These are phyloP conservation scores for Caenorhabditis japonica DNA, from an alignment of 2,888 invertebrate species.

Conservation along the genomic window DNA sequence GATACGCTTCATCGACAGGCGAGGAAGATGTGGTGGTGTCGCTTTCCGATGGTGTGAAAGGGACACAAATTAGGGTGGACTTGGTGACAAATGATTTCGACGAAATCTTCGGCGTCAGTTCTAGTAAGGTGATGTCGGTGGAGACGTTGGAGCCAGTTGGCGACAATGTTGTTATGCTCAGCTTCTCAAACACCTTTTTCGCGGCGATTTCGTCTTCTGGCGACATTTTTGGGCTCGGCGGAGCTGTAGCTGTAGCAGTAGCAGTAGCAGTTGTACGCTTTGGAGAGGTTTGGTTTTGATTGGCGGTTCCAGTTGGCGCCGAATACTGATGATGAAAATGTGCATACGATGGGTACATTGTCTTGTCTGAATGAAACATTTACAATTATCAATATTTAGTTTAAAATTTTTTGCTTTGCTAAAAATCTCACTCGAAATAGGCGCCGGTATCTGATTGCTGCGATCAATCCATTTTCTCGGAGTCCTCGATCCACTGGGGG, in stretches of 20 bases:
- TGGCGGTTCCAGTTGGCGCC: constrained; percentile 1
- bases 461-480: constrained; percentile 33
- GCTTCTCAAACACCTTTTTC: constrained; percentile 42
- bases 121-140: constrained; percentile 37
- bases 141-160: constrained; percentile 8
- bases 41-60: constrained; percentile 5
- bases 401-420: neutral
- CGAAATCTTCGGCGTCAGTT: constrained; percentile 29
- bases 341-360: constrained; percentile 40
- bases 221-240: constrained; percentile 10
- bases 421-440: constrained; percentile 8
- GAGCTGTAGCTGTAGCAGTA: neutral
- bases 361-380: constrained; percentile 4
- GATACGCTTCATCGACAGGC: neutral
- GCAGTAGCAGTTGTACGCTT: neutral
- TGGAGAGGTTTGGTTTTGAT: constrained; percentile 2
- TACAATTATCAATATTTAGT: neutral
- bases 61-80: too few relatives aligned
- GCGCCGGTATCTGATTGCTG: constrained; percentile 26
- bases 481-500: constrained; percentile 4
- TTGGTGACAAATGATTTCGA: too few relatives aligned
- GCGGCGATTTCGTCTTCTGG: constrained; percentile 25
- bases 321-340: constrained; percentile 53
- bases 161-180: constrained; percentile 15
- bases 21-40: neutral